phyloP scores from a whole-genome alignment of 2,113 vertebrate species.

The Centropus unirufus region DNA sequence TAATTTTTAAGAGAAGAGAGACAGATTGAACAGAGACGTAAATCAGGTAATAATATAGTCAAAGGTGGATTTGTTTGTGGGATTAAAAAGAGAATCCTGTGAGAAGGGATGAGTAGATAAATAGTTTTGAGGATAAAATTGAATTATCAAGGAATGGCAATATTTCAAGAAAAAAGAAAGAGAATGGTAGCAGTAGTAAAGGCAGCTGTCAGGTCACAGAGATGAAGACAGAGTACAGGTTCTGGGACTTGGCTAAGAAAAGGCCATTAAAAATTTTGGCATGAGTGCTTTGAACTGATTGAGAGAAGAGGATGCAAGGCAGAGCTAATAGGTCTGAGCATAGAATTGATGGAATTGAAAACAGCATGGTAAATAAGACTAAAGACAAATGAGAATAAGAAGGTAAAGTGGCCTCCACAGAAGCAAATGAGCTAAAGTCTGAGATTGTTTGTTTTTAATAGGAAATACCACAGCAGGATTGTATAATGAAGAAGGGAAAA shows the following conservation, averaged over 20 bases:
- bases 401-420: not conserved
- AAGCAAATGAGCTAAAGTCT: not conserved
- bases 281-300: constrained; percentile 18
- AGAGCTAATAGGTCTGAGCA: not conserved
- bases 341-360: not conserved
- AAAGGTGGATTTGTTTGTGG: not conserved
- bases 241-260: constrained; percentile 27
- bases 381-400: constrained; percentile 27
- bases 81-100: not conserved
- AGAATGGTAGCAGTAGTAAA: constrained; percentile 22
- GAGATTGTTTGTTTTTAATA: not conserved
- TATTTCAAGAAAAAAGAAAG: constrained; percentile 44
- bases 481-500: not conserved
- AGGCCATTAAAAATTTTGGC: constrained; percentile 55
- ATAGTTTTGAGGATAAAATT: constrained; percentile 9
- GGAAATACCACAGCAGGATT: not conserved
- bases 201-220: constrained; percentile 23
- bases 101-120: not conserved
- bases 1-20: not conserved
- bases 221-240: constrained; percentile 46
- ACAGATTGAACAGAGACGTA: not conserved
- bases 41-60: not conserved
- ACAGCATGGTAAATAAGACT: constrained; percentile 4
- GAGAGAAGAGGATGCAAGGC: not conserved
- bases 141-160: constrained; percentile 1